Conservation (phyloP, 2,113 vertebrate species). For the Furnarius figulus region DNA sequence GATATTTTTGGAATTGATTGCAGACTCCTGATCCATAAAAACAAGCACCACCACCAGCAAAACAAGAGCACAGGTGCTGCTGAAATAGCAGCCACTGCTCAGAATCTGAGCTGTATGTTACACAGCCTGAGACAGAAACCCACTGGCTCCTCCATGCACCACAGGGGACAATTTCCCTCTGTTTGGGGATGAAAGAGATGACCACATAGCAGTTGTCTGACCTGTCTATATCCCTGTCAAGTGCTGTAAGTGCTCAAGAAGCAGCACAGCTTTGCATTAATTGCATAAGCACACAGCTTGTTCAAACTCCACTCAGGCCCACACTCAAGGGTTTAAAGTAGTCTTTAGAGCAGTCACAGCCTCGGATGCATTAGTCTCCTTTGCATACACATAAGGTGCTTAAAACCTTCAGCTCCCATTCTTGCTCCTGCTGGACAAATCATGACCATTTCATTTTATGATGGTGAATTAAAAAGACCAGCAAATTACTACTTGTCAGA, state of each 20-base stretch:
- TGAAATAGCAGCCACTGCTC: background rate
- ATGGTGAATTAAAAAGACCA: background rate
- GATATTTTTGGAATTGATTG: background rate
- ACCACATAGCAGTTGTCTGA: background rate
- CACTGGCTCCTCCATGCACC: background rate
- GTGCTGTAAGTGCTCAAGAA: background rate
- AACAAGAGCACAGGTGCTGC: background rate
- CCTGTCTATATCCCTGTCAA: background rate
- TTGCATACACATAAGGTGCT: background rate
- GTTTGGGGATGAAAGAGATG: background rate
- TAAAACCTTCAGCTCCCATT: background rate
- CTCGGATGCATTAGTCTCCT: background rate
- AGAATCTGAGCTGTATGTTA: background rate
- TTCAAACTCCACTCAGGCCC: background rate
- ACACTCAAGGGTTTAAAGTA: background rate
- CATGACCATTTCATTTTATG: rapidly evolving
- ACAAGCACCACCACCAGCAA: background rate
- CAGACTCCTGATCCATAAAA: background rate
- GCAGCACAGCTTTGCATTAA: background rate
- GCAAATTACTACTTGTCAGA: too few species aligned
- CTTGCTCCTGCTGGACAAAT: background rate
- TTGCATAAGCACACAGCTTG: background rate
- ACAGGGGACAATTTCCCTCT: background rate
- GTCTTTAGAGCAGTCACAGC: background rate
- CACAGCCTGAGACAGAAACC: background rate